phyloP scores from a whole-genome alignment of 2,797 vertebrate genomes.

The Tangara arthus region DNA sequence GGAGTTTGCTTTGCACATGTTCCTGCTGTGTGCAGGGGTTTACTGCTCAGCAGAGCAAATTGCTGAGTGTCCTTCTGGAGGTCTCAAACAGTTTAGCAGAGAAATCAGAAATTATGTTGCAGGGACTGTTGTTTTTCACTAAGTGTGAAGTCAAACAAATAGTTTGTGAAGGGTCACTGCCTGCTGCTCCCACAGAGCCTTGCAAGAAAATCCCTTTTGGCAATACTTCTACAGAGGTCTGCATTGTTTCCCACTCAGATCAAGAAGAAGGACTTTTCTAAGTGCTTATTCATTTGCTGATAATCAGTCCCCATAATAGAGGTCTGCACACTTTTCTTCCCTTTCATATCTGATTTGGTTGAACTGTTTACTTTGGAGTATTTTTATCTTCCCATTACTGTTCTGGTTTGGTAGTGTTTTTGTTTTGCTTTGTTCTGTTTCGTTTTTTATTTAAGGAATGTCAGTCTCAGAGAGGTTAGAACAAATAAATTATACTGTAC shows the following conservation, averaged over 20 bases:
- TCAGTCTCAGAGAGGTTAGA: background rate
- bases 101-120: background rate
- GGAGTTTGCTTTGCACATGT: slow-evolving; percentile 21
- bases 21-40: slow-evolving; percentile 1
- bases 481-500: background rate
- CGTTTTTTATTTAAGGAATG: background rate
- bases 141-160: background rate
- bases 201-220: background rate
- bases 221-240: background rate
- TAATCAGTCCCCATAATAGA: background rate
- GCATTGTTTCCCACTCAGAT: background rate
- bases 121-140: background rate
- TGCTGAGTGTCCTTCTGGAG: slow-evolving; percentile 3
- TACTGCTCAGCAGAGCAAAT: slow-evolving; percentile 21
- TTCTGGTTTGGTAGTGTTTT: background rate
- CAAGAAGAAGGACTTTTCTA: background rate
- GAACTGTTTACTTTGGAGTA: background rate
- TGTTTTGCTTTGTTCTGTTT: background rate
- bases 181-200: background rate
- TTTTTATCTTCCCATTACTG: background rate
- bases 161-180: background rate
- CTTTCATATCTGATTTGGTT: background rate
- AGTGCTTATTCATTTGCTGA: background rate
- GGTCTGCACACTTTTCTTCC: background rate
- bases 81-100: background rate